A percentile compares a stretch with the other conserved stretches of the same genome.
phyloP scores from a whole-genome alignment of 2,888 invertebrate genomes.

The Timema cristinae region DNA sequence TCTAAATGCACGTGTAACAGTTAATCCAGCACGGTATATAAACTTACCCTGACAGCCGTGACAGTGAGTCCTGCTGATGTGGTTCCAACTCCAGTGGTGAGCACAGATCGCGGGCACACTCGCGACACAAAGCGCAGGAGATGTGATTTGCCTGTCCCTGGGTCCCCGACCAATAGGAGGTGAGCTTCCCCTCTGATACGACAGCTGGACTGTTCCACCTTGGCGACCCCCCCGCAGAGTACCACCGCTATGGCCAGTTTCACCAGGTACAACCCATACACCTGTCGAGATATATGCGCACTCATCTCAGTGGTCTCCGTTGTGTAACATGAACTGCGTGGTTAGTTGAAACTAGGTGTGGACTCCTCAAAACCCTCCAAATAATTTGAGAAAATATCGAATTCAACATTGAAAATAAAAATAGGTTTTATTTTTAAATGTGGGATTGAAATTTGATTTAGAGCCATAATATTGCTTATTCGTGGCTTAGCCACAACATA shows the following conservation, averaged over 20 bases:
- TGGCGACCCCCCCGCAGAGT: conserved; percentile 49
- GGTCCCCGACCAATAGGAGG: conserved; percentile 80
- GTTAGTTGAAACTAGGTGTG: too few species aligned
- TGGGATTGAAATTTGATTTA: too few species aligned
- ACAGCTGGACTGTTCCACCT: conserved; percentile 48
- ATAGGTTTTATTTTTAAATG: too few species aligned
- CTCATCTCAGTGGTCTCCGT: not conserved
- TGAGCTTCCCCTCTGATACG: conserved; percentile 75
- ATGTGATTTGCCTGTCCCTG: conserved; percentile 87
- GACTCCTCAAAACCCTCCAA: too few species aligned
- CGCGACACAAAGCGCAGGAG: conserved; percentile 67
- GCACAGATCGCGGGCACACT: conserved; percentile 68
- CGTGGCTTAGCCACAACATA: too few species aligned
- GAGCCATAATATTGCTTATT: too few species aligned
- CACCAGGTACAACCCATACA: conserved; percentile 82
- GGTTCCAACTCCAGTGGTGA: conserved; percentile 82
- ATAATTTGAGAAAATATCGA: too few species aligned
- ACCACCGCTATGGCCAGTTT: conserved; percentile 78
- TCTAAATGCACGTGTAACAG: too few species aligned
- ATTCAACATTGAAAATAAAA: too few species aligned
- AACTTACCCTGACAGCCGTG: conserved; percentile 70
- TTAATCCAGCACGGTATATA: not conserved
- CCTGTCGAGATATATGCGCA: conserved; percentile 46
- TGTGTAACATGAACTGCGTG: not conserved
- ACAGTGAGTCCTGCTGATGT: conserved; percentile 87